Conservation (phyloP, 1,140 invertebrate genomes). For the Drosophila quadrilineata region DNA sequence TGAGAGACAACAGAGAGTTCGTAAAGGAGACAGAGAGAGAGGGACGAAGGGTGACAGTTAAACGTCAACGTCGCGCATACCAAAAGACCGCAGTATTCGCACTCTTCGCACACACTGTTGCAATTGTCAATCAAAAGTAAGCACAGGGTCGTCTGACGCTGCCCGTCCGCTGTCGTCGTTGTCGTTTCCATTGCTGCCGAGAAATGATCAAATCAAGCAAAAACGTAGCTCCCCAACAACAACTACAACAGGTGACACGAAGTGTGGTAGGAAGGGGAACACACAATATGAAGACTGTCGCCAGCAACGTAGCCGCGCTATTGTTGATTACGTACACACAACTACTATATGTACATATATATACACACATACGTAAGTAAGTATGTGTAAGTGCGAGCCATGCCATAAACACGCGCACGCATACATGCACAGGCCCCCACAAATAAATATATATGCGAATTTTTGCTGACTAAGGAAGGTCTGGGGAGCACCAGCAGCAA, state of each 20-base stretch:
- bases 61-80: slow-evolving; percentile 37
- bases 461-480: slow-evolving; percentile 80
- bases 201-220: slow-evolving; percentile 76
- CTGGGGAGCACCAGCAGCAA: slow-evolving; percentile 70
- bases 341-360: slow-evolving; percentile 12
- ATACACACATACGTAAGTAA: slow-evolving; percentile 38
- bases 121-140: slow-evolving; percentile 77
- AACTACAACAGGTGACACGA: slow-evolving; percentile 68
- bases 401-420: slow-evolving; percentile 30
- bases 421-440: slow-evolving; percentile 41
- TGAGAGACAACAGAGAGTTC: background rate
- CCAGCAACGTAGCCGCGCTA: slow-evolving; percentile 53
- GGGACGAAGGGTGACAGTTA: slow-evolving; percentile 6
- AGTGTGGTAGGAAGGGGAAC: slow-evolving; percentile 57
- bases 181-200: slow-evolving; percentile 29
- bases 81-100: slow-evolving; percentile 53
- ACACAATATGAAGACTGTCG: slow-evolving; percentile 50
- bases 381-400: slow-evolving; percentile 7
- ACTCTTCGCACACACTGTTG: slow-evolving; percentile 52
- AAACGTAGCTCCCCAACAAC: slow-evolving; percentile 47
- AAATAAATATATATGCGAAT: slow-evolving; percentile 66
- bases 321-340: slow-evolving; percentile 63
- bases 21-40: background rate
- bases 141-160: slow-evolving; percentile 57
- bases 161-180: no score